Conservation (phyloP, 2,888 invertebrate species). For the Macropis europaea region DNA sequence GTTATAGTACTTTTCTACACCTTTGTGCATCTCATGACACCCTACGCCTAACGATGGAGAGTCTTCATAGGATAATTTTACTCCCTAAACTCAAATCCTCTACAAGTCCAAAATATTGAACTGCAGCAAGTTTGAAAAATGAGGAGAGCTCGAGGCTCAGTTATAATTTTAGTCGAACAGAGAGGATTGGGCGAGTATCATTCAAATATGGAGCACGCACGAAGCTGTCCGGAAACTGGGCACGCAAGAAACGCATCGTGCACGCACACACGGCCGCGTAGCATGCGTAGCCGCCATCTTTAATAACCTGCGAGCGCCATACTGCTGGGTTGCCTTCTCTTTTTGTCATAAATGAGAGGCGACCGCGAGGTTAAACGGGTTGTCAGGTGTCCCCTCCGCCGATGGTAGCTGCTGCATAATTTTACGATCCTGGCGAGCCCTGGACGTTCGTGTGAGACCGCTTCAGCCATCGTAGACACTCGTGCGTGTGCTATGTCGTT, state of each 20-base stretch:
- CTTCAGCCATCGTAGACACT: neutral
- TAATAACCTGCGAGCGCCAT: slow-evolving; percentile 75
- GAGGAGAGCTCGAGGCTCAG: too few species aligned
- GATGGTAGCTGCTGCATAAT: slow-evolving; percentile 70
- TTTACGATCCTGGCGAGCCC: slow-evolving; percentile 66
- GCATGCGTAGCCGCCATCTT: slow-evolving; percentile 70
- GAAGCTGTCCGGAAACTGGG: slow-evolving; percentile 16
- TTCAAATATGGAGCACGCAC: slow-evolving; percentile 69
- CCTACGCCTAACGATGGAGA: too few species aligned
- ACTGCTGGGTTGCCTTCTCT: slow-evolving; percentile 69
- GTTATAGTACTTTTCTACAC: too few species aligned
- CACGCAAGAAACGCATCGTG: slow-evolving; percentile 52
- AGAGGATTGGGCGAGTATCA: slow-evolving; percentile 40
- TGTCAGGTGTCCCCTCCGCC: slow-evolving; percentile 72
- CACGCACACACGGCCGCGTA: slow-evolving; percentile 11
- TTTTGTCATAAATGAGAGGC: slow-evolving; percentile 74
- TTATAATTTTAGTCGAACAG: neutral
- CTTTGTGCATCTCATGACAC: too few species aligned
- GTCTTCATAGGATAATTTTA: too few species aligned
- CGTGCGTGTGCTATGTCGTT: neutral
- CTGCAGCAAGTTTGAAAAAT: too few species aligned
- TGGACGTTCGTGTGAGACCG: slow-evolving; percentile 13
- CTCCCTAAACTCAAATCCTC: too few species aligned
- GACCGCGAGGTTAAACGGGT: slow-evolving; percentile 74
- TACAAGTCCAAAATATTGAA: too few species aligned